Evolutionary conservation across 2,113 vertebrate species (phyloP), one percentile per base, ranked within the genome.

Genomic region (Prolemur simus): DNA sequence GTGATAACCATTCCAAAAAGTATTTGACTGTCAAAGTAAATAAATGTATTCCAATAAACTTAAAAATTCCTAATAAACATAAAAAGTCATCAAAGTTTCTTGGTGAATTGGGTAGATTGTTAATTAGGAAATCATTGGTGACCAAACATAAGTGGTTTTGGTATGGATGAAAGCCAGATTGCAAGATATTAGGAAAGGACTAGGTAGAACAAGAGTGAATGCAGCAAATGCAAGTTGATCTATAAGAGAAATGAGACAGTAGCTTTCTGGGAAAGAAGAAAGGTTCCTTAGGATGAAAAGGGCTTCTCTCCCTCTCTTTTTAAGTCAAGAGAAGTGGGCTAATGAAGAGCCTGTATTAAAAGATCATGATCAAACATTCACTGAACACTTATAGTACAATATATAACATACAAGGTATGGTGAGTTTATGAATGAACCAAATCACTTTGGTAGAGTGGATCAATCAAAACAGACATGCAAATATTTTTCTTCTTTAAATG

Each of bases 51-150:
- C n/a, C n/a, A 84, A 56, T 87, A 37, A 56, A 80, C 47, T 87
- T 96, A 92, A 95, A 87, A 94, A 74, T 76, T 69, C 34, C 52
- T 58, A 92, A 91, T 52, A 91, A 87, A 84, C 3, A 60, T 76
- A 42, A 73, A 58, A 78, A 89, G n/a, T 77, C 45, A 91, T 32
- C 14, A 20, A 63, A 69, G 37, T 15, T 54, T 32, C 92, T 58
- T 69, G 13, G 69, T 77, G 21, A 97, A 37, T 0, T 85, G 15
- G 42, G n/a, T 25, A 58, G 21, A 34, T 2, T 49, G 39, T 10
- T 10, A 74, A 66, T 76, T 73, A 89, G 80, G 54, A 87, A 77
- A 39, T 68, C 77, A 85, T 0, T 68, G 73, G 39, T 39, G 58
- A 80, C 18, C 45, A 12, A 15, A 77, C n/a, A 52, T 87, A 56